These are phyloP conservation scores for Cetoscarus ocellatus DNA, from an alignment of 2,797 vertebrate genomes.

Conservation along the genomic window DNA sequence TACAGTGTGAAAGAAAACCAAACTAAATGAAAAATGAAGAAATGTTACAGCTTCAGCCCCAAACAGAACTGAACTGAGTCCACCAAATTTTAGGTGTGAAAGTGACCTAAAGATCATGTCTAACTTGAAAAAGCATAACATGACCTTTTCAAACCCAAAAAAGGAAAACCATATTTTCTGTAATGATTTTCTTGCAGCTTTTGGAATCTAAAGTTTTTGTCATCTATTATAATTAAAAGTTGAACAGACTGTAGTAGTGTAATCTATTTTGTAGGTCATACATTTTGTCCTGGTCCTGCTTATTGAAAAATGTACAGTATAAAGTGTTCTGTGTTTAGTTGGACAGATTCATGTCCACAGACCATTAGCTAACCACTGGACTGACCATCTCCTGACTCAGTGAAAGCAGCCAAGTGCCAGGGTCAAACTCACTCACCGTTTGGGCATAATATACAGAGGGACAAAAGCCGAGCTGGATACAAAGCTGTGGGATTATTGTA, in stretches of 20 bases:
- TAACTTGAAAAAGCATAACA: no score
- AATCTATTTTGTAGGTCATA: conserved; percentile 5
- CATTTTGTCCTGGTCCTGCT: conserved; percentile 2
- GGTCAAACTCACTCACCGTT: conserved; percentile 60
- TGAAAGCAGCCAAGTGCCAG: conserved; percentile 62
- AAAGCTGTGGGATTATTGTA: conserved; percentile 30
- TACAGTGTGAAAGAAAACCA: no score
- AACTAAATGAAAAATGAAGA: not conserved
- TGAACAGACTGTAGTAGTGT: not conserved
- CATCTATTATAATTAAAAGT: not conserved
- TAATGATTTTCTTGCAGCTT: no score
- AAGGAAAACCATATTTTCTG: no score
- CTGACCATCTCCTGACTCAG: conserved; percentile 66
- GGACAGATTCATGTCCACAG: conserved; percentile 46
- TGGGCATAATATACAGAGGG: conserved; percentile 53
- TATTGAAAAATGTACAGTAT: conserved; percentile 19
- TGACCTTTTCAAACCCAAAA: no score
- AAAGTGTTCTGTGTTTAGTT: conserved; percentile 10
- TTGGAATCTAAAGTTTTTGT: not conserved
- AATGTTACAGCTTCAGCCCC: not conserved
- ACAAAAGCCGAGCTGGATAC: conserved; percentile 6
- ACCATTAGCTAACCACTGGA: conserved; percentile 60
- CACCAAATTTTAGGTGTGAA: no score
- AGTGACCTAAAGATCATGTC: no score
- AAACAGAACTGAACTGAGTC: no score